These are phyloP conservation scores for Channa striata DNA, from an alignment of 2,797 vertebrate species.

Conservation along the genomic window DNA sequence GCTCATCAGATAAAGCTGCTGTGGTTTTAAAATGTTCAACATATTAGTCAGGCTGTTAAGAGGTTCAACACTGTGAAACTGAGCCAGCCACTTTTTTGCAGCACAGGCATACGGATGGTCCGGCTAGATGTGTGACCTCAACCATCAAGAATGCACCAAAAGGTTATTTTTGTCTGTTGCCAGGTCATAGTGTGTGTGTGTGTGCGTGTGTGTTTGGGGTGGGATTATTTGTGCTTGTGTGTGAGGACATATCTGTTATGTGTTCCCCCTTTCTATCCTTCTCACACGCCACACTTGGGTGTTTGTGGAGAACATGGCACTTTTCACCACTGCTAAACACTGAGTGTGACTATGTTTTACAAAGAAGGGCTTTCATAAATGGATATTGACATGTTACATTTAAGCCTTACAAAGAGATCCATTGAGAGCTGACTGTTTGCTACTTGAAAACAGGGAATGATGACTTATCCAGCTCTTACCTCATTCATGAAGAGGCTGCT, in stretches of 20 bases:
- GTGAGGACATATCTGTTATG: too few species aligned
- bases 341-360: slow-evolving; percentile 44
- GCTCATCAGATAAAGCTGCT: slow-evolving; percentile 18
- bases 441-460: slow-evolving; percentile 68
- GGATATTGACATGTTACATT: slow-evolving; percentile 72
- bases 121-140: slow-evolving; percentile 52
- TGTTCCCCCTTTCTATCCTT: slow-evolving; percentile 20
- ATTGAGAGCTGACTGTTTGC: slow-evolving; percentile 65
- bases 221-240: too few species aligned
- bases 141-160: slow-evolving; percentile 59
- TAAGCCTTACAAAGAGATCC: slow-evolving; percentile 66
- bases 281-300: not conserved
- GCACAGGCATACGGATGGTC: slow-evolving; percentile 23
- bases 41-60: slow-evolving; percentile 37
- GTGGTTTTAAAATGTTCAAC: slow-evolving; percentile 26
- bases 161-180: slow-evolving; percentile 56
- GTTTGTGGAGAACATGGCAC: slow-evolving; percentile 31
- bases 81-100: slow-evolving; percentile 27
- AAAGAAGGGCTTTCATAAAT: slow-evolving; percentile 74
- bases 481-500: slow-evolving; percentile 44
- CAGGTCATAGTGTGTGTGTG: too few species aligned
- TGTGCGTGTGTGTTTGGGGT: too few species aligned
- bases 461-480: slow-evolving; percentile 63
- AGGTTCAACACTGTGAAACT: slow-evolving; percentile 32
- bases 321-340: slow-evolving; percentile 33